A percentile compares a stretch with the other conserved stretches of the same genome.
These are phyloP conservation scores for Sitodiplosis mosellana DNA, from an alignment of 1,140 invertebrate genomes.

Conservation along the genomic window DNA sequence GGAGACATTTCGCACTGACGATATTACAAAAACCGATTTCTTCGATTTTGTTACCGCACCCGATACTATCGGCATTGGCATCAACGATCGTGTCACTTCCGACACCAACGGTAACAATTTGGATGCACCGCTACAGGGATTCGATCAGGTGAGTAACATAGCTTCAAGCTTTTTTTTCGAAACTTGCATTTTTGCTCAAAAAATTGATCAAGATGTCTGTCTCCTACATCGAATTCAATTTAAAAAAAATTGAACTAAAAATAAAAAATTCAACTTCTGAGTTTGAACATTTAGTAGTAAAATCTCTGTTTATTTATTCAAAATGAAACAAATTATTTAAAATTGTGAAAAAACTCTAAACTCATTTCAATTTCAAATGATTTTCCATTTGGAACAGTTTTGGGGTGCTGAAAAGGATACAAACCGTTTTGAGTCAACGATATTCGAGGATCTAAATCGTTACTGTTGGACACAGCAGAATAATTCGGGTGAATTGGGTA, in stretches of 20 bases:
- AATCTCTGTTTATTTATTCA: no score
- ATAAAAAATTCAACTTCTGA: no score
- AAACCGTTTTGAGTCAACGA: constrained; percentile 44
- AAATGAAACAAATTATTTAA: no score
- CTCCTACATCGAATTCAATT: no score
- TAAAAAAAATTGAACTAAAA: no score
- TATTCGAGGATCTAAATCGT: constrained; percentile 62
- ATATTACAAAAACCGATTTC: constrained; percentile 60
- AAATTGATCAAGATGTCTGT: no score
- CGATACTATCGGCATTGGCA: constrained; percentile 26
- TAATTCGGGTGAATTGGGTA: not conserved
- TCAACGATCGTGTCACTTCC: constrained; percentile 14
- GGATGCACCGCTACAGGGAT: constrained; percentile 12
- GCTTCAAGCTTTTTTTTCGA: no score
- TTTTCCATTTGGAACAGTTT: constrained; percentile 32
- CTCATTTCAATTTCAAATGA: not conserved
- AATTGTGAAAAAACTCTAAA: no score
- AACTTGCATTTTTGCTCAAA: no score
- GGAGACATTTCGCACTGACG: constrained; percentile 53
- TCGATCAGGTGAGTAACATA: constrained; percentile 8
- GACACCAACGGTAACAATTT: constrained; percentile 13
- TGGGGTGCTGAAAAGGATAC: constrained; percentile 53
- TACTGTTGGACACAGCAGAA: constrained; percentile 53
- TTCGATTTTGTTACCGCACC: constrained; percentile 72
- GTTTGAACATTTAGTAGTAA: no score